A percentile compares a stretch with the other conserved stretches of the same genome.
These are phyloP conservation scores for Allygus modestus DNA, from an alignment of 2,888 invertebrate genomes.

Conservation along the genomic window DNA sequence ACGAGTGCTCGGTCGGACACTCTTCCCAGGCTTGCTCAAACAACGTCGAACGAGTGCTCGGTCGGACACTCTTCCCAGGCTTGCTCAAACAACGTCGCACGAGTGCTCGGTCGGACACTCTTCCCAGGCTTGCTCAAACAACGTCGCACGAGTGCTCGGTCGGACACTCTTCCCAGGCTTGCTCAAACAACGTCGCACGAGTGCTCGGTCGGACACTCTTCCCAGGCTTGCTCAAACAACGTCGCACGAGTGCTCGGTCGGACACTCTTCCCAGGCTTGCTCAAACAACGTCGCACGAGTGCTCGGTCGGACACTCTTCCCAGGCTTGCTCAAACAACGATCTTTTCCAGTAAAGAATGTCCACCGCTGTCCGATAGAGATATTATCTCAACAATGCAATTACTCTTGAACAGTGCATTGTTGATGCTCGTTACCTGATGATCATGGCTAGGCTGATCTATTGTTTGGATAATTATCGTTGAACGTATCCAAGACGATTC, in stretches of 20 bases:
- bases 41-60: no score
- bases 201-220: no score
- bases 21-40: no score
- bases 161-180: no score
- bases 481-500: conserved; percentile 5
- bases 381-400: conserved; percentile 25
- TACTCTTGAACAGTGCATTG: conserved; percentile 9
- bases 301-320: no score
- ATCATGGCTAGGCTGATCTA: not conserved
- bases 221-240: no score
- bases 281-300: conserved; percentile 4
- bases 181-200: not conserved
- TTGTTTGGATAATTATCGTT: conserved; percentile 28
- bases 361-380: conserved; percentile 37
- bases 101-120: no score
- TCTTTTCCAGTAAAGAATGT: conserved; percentile 18
- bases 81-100: conserved; percentile 1
- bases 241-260: no score
- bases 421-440: conserved; percentile 22
- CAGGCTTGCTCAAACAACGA: conserved; percentile 13
- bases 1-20: no score
- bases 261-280: conserved; percentile 10
- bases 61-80: no score
- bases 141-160: no score
- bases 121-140: no score